These are phyloP conservation scores for Leptonema lineaticorne DNA, from an alignment of 1,140 invertebrate genomes.

Conservation along the genomic window DNA sequence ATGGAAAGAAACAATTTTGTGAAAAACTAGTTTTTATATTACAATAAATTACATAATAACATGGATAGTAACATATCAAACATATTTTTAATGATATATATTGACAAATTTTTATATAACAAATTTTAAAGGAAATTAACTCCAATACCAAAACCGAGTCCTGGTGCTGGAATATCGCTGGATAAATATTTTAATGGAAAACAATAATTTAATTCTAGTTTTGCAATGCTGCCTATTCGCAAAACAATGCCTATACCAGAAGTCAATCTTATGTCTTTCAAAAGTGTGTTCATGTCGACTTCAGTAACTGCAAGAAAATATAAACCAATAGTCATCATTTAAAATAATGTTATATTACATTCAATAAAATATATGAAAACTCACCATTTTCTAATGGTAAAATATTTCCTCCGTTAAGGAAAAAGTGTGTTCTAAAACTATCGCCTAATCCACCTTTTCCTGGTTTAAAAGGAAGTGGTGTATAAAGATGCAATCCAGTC, in stretches of 20 bases:
- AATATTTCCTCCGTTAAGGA: conserved; percentile 81
- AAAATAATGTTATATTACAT: background rate
- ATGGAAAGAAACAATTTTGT: too few species aligned
- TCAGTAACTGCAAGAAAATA: conserved; percentile 46
- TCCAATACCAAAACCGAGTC: conserved; percentile 72
- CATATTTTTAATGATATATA: too few species aligned
- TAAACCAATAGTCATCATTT: background rate
- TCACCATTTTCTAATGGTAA: conserved; percentile 48
- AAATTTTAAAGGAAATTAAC: conserved; percentile 62
- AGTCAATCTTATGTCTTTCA: conserved; percentile 60
- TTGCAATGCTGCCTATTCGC: conserved; percentile 71
- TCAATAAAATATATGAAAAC: background rate
- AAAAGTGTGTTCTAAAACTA: conserved; percentile 79
- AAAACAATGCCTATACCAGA: conserved; percentile 77
- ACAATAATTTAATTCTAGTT: conserved; percentile 86
- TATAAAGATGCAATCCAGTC: conserved; percentile 75
- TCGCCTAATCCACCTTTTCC: conserved; percentile 74
- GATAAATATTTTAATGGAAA: conserved; percentile 61
- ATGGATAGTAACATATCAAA: too few species aligned
- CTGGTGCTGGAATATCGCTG: conserved; percentile 59
- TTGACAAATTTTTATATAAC: too few species aligned
- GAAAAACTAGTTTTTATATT: too few species aligned
- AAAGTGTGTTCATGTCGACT: conserved; percentile 50
- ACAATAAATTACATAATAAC: too few species aligned
- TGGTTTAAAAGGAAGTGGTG: conserved; percentile 81